phyloP scores from a whole-genome alignment of 2,113 vertebrate genomes.

The Symphodus melops region DNA sequence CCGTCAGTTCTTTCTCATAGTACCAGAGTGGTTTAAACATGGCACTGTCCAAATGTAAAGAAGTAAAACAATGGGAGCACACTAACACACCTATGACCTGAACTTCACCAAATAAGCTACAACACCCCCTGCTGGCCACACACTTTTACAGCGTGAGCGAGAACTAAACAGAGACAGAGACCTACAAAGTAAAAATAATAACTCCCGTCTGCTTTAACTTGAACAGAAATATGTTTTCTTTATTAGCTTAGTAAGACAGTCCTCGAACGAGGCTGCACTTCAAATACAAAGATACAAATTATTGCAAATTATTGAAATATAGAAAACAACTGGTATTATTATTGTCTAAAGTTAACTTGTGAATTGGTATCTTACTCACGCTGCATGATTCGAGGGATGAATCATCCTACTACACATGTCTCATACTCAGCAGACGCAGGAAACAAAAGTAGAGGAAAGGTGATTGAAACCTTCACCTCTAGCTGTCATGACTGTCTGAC shows the following conservation, averaged over 20 bases:
- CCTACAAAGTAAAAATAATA: too few species aligned
- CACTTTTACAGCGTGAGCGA: neutral
- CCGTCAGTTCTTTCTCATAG: neutral
- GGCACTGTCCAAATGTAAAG: neutral
- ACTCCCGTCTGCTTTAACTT: too few species aligned
- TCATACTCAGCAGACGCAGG: constrained; percentile 9
- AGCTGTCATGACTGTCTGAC: neutral
- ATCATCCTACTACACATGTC: constrained; percentile 8
- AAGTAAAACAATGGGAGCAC: neutral
- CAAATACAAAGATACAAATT: too few species aligned
- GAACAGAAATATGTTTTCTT: too few species aligned
- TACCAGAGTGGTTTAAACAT: neutral
- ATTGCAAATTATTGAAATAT: neutral
- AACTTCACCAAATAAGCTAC: constrained; percentile 17
- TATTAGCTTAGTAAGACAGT: too few species aligned
- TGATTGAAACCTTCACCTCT: constrained; percentile 7
- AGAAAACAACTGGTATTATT: neutral
- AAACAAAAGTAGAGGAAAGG: constrained; percentile 13
- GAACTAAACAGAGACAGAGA: too few species aligned
- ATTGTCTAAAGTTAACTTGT: neutral
- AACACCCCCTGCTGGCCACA: constrained; percentile 62
- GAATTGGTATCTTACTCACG: neutral
- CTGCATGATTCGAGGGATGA: neutral
- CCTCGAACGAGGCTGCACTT: too few species aligned
- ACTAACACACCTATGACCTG: neutral